Evolutionary conservation across 2,113 vertebrate species (phyloP), one percentile per base, ranked within the genome.

Genomic region (Speoplatyrhinus poulsoni): DNA sequence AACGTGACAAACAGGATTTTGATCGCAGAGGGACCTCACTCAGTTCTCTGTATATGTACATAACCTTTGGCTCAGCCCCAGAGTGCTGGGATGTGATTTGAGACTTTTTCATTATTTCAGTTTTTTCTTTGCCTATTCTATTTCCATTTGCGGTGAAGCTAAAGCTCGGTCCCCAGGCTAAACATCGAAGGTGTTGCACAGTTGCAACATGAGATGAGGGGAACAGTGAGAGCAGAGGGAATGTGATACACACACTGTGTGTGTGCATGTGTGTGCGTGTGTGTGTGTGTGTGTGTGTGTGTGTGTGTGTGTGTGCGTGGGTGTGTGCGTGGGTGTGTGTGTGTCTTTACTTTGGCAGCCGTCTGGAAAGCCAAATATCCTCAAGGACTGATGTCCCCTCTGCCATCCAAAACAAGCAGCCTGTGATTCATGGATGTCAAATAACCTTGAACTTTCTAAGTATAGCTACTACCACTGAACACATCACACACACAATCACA

Each of bases 351-450:
- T 87, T 88, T 90, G 87, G 88, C 89, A 87, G 79, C 72, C 72
- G 75, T 69, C 76, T 76, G 72, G 72, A 88, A 86, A 87, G 85
- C 83, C 83, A 90, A 90, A 90, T 85, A 87, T 86, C 85, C 85
- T 88, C 71, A 82, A 87, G 85, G 88, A 88, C 87, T 78, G 81
- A 84, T 79, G 84, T 83, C 77, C 83, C 77, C 62, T 80, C 71
- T 77, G 73, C 78, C 77, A 75, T 86, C 82, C 85, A 89, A 86
- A 87, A 86, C 85, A 88, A 90, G 87, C 89, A 86, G 76, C 61
- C 79, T 76, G 73, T 79, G 82, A 87, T 84, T 88, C 81, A 80
- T 58, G 50, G 50, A 81, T 81, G 84, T 84, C 79, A 81, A 79
- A 73, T 82, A 67, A 85, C 82, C 84, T 68, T 87, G 82, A 88